A percentile compares a stretch with the other conserved stretches of the same genome.
Evolutionary conservation across 2,113 vertebrate species (phyloP).

Genomic region (Chionis minor): DNA sequence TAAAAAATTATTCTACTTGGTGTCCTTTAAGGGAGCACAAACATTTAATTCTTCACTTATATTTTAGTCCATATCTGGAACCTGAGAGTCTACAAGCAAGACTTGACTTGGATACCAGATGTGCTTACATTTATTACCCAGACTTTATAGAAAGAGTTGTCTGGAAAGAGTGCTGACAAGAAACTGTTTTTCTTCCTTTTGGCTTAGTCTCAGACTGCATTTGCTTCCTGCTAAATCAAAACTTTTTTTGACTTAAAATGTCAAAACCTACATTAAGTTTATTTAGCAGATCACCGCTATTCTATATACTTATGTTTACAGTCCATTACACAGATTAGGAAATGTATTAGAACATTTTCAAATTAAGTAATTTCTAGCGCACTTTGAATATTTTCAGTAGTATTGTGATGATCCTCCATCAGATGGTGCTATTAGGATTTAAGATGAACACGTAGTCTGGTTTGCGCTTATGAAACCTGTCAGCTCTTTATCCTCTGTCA

Average conservation of each 20-base stretch:
- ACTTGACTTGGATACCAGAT: background rate
- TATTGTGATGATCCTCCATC: constrained; percentile 32
- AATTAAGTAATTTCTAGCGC: background rate
- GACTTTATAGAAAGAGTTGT: background rate
- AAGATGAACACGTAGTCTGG: background rate
- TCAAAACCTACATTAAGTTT: background rate
- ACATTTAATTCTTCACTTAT: background rate
- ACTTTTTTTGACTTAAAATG: background rate
- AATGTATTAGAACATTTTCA: background rate
- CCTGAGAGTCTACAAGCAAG: background rate
- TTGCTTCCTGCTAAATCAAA: background rate
- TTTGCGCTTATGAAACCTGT: background rate
- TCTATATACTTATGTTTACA: background rate
- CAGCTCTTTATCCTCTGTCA: background rate
- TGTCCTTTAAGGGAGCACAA: background rate
- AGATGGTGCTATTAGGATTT: constrained; percentile 60
- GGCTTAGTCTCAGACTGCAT: background rate
- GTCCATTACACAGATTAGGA: background rate
- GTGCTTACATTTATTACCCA: background rate
- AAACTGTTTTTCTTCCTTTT: background rate
- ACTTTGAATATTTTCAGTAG: background rate
- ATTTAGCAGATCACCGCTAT: background rate
- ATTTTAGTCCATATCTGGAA: background rate
- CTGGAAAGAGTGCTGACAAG: background rate
- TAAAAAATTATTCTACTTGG: background rate